Base-by-base conservation (phyloP, 2,113 vertebrate species). In the Pongo pygmaeus region DNA sequence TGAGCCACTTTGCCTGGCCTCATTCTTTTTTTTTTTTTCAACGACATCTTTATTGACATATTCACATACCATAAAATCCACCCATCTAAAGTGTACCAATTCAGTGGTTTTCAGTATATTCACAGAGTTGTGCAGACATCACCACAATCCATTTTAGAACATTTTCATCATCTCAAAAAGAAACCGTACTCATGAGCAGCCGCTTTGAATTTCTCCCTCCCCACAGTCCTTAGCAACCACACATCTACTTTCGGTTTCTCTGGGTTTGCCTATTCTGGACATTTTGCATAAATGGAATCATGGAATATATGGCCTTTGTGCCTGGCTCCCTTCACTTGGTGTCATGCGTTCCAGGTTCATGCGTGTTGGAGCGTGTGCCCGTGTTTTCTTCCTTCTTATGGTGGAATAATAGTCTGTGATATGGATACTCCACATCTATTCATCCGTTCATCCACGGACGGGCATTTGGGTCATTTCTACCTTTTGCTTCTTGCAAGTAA, bases 311-410 rank as follows among this genome's bases (percentile, higher is more conserved):
- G 38, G 61, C 10, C 38, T n/a, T 30, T 46, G 55, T 23, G 80
- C 20, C 61, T 55, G n/a, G 59, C 48, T 57, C n/a, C 59, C n/a
- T 57, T 9, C 14, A 80, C 59, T 22, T 1, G 1, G 32, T 2
- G 0, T 69, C 67, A 69, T 43, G 52, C 48, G 57, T 84, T 61
- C 14, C 14, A 23, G 20, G 46, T 9, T 35, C 23, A 0, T 43
- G 35, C 10, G 0, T 8, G 14, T 59, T 5, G 30, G 23, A 12
- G 48, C 6, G 1, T 30, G 11, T n/a, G 6, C 22, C 11, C 27
- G 38, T 13, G 17, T 38, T 12, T 20, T 30, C 0, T 84, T 46
- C 81, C 13, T 85, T 22, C 48, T 64, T 30, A 16, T n/a, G 43
- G 35, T 48, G 8, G 20, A 35, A 16, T 25, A 8, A 23, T 17